Base-by-base conservation (phyloP, 2,888 invertebrate species). In the Colostygia pectinataria region DNA sequence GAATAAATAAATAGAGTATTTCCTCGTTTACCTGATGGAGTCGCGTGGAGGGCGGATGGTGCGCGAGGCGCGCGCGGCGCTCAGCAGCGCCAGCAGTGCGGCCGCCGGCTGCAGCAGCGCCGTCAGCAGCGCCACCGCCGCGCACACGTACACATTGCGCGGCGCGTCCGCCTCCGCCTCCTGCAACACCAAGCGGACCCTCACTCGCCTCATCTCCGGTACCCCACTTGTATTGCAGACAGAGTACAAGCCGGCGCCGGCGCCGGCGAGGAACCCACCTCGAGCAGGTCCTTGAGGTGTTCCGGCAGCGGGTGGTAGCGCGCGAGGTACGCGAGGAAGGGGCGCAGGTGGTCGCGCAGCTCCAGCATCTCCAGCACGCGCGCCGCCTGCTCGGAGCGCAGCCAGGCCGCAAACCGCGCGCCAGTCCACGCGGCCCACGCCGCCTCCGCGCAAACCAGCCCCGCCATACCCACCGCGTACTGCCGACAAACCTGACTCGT, bases 121-220 rank as follows among this genome's bases (percentile, higher is more conserved):
- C 61, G 73, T 65, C 59, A 64, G 42, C 49, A 32, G 53, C 40
- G 52, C 50, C 42, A 61, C 65, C 33, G 51, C 73, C 37, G 32
- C 61, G 27, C 63, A 68, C 57, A 55, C 73, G 68, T 77, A 74
- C 54, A 56, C 55, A 69, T 80, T 83, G 51, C 72, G 57, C 12
- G 80, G 80, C 38, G 65, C 57, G 57, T 83, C 81, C 39, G 43
- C 66, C 55, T 67, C 60, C 52, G 65, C 81, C 61, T 83, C 82
- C 82, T 82, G 65, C 25, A 6, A 20, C 20, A 5, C 4, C 5
- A 20, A 6, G 1, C 4, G 4, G 20, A n/a, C n/a, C n/a, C n/a
- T n/a, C n/a, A n/a, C n/a, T n/a, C n/a, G n/a, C n/a, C n/a, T n/a
- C n/a, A n/a, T n/a, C n/a, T n/a, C n/a, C 8, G 9, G 9, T 10